Conservation (phyloP, 1,140 invertebrate genomes). For the Branchinecta lindahli region DNA sequence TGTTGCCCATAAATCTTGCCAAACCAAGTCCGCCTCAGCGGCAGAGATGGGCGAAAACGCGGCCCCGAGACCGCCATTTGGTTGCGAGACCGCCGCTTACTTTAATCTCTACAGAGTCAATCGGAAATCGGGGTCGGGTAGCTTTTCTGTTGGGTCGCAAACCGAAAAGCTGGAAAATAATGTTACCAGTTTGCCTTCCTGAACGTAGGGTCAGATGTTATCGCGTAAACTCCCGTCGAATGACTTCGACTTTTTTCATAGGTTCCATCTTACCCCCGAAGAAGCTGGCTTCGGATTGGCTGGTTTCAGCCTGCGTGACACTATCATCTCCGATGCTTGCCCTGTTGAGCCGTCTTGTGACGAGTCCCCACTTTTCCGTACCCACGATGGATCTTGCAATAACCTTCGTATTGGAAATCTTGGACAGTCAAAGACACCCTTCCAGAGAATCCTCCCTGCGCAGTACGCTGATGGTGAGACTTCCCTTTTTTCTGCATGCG, state of each 20-base stretch:
- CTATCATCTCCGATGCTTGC: slow-evolving; percentile 22
- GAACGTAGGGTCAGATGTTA: no score
- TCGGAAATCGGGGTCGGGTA: no score
- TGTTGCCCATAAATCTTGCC: no score
- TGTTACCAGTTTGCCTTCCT: no score
- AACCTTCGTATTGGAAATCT: slow-evolving; percentile 39
- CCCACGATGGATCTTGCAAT: slow-evolving; percentile 43
- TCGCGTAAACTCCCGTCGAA: no score
- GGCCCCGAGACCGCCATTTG: no score
- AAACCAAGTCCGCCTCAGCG: no score
- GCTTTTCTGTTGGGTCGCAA: no score
- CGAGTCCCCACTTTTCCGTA: slow-evolving; percentile 26
- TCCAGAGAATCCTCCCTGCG: slow-evolving; percentile 36
- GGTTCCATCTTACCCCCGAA: slow-evolving; percentile 21
- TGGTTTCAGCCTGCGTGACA: slow-evolving; percentile 22
- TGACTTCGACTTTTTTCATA: neutral
- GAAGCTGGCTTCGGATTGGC: slow-evolving; percentile 24
- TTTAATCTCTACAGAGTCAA: no score
- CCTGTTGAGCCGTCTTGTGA: slow-evolving; percentile 12
- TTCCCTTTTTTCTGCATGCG: slow-evolving; percentile 7
- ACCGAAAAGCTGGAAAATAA: no score
- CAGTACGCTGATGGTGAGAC: slow-evolving; percentile 44
- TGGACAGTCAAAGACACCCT: slow-evolving; percentile 39
- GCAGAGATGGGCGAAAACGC: no score
- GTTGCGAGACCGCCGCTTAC: no score